phyloP scores from a whole-genome alignment of 2,888 invertebrate species.

The Lepetodrilus schrolli region DNA sequence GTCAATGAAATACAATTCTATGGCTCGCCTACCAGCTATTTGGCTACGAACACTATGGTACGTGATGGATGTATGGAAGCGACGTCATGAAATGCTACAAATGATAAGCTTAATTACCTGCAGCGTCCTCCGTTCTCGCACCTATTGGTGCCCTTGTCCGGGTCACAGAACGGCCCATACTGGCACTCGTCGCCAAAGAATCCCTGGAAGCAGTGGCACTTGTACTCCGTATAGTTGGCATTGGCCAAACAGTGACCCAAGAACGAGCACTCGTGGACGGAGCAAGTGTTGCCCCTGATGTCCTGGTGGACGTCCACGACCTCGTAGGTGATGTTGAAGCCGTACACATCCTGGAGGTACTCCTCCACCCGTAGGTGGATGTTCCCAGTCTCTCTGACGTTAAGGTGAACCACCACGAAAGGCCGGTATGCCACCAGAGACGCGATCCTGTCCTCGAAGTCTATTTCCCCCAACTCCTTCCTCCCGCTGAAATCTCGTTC shows the following conservation, averaged over 20 bases:
- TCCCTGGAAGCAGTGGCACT: slow-evolving; percentile 86
- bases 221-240: slow-evolving; percentile 80
- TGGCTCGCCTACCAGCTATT: too few relatives aligned
- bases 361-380: slow-evolving; percentile 88
- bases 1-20: too few relatives aligned
- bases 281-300: slow-evolving; percentile 78
- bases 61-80: too few relatives aligned
- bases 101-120: slow-evolving; percentile 81
- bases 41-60: too few relatives aligned
- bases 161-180: slow-evolving; percentile 86
- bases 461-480: slow-evolving; percentile 60
- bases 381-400: slow-evolving; percentile 77
- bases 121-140: slow-evolving; percentile 90
- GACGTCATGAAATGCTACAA: not conserved
- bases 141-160: slow-evolving; percentile 78
- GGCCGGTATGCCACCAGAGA: slow-evolving; percentile 78
- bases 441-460: slow-evolving; percentile 60
- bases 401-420: slow-evolving; percentile 86
- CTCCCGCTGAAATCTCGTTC: slow-evolving; percentile 50
- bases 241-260: slow-evolving; percentile 88
- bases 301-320: slow-evolving; percentile 78
- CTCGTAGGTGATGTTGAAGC: slow-evolving; percentile 94
- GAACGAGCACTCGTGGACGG: slow-evolving; percentile 87
- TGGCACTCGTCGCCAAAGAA: slow-evolving; percentile 88
- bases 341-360: slow-evolving; percentile 88